A percentile compares a stretch with the other conserved stretches of the same genome.
Evolutionary conservation across 2,797 vertebrate genomes (phyloP).

Genomic region (Luscinia megarhynchos): DNA sequence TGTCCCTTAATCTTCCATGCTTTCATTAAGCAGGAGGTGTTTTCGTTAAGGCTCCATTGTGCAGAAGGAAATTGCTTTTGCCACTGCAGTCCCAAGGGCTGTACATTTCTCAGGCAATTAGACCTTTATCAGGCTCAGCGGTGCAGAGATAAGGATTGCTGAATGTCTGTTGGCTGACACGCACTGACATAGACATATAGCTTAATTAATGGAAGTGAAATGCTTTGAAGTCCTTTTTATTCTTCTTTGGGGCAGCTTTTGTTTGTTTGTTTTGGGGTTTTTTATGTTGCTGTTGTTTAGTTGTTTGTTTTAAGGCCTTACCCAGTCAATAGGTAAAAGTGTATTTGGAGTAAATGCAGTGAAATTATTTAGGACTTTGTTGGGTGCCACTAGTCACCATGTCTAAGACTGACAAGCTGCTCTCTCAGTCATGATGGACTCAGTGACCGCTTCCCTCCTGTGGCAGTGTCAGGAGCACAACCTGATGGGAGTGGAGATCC

Average conservation of each 20-base stretch:
- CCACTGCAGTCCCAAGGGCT: not conserved
- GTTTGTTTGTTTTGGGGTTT: not conserved
- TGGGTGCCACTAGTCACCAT: not conserved
- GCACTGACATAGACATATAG: not conserved
- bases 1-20: not conserved
- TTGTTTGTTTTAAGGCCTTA: not conserved
- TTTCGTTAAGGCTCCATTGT: not conserved
- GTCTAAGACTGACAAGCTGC: not conserved
- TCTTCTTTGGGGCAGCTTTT: not conserved
- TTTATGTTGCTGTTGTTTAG: not conserved
- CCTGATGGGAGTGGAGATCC: not conserved
- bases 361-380: not conserved
- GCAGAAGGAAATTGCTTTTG: conserved; percentile 44
- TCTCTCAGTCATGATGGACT: rapidly evolving
- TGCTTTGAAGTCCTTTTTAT: not conserved
- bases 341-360: not conserved
- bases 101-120: not conserved
- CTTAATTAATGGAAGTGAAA: not conserved
- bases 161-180: not conserved
- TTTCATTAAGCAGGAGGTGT: not conserved
- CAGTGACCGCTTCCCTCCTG: not conserved
- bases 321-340: not conserved
- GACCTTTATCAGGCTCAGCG: not conserved
- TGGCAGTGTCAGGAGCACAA: not conserved
- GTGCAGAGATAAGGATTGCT: conserved; percentile 10